These are phyloP conservation scores for Cichladusa arquata DNA, from an alignment of 2,113 vertebrate genomes.

Conservation along the genomic window DNA sequence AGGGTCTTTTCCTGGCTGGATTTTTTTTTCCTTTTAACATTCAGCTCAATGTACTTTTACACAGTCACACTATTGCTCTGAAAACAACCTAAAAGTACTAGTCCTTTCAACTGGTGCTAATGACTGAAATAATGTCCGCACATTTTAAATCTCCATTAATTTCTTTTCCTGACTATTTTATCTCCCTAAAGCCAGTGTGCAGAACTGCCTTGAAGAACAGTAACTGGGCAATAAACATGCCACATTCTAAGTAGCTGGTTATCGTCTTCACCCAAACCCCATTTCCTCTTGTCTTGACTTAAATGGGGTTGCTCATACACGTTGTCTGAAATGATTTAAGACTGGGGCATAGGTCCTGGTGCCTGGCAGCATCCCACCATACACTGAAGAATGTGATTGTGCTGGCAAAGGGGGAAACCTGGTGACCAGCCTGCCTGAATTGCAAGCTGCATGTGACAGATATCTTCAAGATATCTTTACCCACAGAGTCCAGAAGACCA, in stretches of 20 bases:
- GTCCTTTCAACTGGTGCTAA: not conserved
- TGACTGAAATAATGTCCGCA: not conserved
- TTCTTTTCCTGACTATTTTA: not conserved
- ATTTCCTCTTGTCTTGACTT: not conserved
- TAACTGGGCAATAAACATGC: not conserved
- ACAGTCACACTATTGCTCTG: rapidly evolving
- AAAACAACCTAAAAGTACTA: not conserved
- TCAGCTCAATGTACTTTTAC: not conserved
- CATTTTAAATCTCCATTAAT: not conserved
- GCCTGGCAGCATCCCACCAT: not conserved
- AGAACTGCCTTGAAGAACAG: not conserved
- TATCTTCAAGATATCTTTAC: not conserved
- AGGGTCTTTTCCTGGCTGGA: not conserved
- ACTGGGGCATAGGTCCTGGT: rapidly evolving
- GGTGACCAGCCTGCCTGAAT: not conserved
- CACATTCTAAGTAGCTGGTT: not conserved
- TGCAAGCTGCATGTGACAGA: rapidly evolving
- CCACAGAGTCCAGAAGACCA: not conserved
- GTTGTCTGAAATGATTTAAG: not conserved
- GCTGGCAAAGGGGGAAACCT: not conserved
- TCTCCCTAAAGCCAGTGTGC: not conserved
- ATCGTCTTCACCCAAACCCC: not conserved
- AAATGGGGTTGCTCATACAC: not conserved
- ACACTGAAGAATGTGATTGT: not conserved
- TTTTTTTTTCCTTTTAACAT: not conserved